These are phyloP conservation scores for Onychomys leucogaster DNA, from an alignment of 2,797 vertebrate genomes.

Conservation along the genomic window DNA sequence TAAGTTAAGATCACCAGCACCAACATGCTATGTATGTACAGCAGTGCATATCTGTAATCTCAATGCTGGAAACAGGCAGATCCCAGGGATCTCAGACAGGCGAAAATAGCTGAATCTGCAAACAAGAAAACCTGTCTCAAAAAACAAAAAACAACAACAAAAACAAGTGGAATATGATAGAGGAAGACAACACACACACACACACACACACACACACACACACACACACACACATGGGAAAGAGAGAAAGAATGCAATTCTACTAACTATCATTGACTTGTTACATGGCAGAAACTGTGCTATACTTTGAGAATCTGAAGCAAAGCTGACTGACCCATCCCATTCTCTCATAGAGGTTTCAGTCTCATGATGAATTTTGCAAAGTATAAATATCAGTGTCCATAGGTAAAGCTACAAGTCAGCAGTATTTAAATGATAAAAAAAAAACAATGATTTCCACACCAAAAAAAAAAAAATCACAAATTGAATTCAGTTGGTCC, in stretches of 20 bases:
- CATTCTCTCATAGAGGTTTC: neutral
- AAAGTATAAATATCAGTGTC: neutral
- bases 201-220: neutral
- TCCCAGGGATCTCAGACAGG: neutral
- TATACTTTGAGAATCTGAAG: neutral
- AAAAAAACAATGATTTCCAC: neutral
- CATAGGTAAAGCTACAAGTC: neutral
- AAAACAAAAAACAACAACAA: no score
- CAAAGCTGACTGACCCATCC: neutral
- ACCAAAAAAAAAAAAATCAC: neutral
- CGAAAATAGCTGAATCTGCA: neutral
- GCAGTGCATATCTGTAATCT: neutral
- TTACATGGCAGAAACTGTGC: no score
- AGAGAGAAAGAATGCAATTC: neutral
- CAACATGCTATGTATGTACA: no score
- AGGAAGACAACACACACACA: neutral
- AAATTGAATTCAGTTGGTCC: constrained; percentile 34
- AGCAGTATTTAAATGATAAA: neutral
- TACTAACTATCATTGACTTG: neutral
- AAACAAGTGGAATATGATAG: neutral
- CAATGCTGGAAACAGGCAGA: neutral
- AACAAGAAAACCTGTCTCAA: neutral
- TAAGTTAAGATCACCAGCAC: neutral
- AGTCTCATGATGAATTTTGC: neutral
- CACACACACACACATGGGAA: neutral